A percentile compares a stretch with the other conserved stretches of the same genome.
Evolutionary conservation across 2,888 invertebrate genomes (phyloP).

Genomic region (Eurytoma californica): DNA sequence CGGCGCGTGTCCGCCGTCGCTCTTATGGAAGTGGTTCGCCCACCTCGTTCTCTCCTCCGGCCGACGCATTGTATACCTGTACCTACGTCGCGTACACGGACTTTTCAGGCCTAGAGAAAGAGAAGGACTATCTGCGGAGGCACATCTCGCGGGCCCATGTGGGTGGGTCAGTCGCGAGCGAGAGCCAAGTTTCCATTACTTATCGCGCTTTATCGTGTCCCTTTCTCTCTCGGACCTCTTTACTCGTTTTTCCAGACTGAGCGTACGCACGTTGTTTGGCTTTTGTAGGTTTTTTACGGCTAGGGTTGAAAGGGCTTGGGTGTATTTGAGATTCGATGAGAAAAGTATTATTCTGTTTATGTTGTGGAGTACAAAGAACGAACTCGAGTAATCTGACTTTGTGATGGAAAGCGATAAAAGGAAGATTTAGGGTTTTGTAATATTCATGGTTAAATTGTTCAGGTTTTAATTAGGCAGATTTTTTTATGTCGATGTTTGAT

Average conservation of each 20-base stretch:
- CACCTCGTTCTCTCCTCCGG: slow-evolving; percentile 60
- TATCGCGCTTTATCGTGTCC: slow-evolving; percentile 50
- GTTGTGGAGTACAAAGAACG: not conserved
- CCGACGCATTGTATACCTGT: slow-evolving; percentile 27
- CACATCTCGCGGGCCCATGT: slow-evolving; percentile 65
- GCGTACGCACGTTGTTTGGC: not conserved
- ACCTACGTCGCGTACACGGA: not conserved
- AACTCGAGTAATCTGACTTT: too few relatives aligned
- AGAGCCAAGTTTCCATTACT: slow-evolving; percentile 45
- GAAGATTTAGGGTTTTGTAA: too few relatives aligned
- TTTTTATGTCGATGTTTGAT: too few relatives aligned
- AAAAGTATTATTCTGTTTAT: not conserved
- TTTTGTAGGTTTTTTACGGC: not conserved
- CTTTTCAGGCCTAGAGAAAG: slow-evolving; percentile 1
- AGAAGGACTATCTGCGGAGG: slow-evolving; percentile 61
- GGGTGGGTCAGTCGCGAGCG: slow-evolving; percentile 62
- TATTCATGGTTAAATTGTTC: too few relatives aligned
- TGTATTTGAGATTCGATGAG: not conserved
- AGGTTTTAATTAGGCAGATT: too few relatives aligned
- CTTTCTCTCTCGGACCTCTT: slow-evolving; percentile 34
- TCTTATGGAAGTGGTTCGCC: slow-evolving; percentile 72
- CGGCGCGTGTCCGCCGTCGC: slow-evolving; percentile 56
- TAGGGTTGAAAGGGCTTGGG: not conserved
- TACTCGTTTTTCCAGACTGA: slow-evolving; percentile 54
- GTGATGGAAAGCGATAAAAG: too few relatives aligned